Conservation (phyloP, 1,140 invertebrate genomes). For the Heliothis virescens region DNA sequence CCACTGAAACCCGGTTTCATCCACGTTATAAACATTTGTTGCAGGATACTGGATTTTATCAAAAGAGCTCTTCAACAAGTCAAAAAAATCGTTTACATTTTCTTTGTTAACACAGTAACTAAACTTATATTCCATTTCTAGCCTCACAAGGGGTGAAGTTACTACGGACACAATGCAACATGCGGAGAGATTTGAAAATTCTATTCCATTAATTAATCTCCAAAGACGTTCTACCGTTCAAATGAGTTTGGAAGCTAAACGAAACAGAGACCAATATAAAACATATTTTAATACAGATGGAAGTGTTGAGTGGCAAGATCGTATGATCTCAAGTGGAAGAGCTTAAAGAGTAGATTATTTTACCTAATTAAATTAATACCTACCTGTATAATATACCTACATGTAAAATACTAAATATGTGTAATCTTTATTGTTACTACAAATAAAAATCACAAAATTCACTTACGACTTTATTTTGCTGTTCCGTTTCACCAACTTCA, state of each 20-base stretch:
- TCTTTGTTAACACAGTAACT: constrained; percentile 9
- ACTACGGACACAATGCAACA: constrained; percentile 21
- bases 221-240: not conserved
- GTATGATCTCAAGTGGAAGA: constrained; percentile 23
- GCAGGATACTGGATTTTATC: too few relatives aligned
- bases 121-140: constrained; percentile 19
- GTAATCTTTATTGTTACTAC: constrained; percentile 5
- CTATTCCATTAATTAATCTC: constrained; percentile 11
- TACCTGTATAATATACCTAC: too few relatives aligned
- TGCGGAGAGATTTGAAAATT: constrained; percentile 13
- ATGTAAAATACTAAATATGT: not conserved
- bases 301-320: constrained; percentile 8
- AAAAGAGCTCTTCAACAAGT: too few relatives aligned
- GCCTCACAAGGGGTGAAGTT: constrained; percentile 6
- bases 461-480: constrained; percentile 24
- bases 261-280: constrained; percentile 23
- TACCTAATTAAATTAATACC: not conserved
- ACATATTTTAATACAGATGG: constrained; percentile 23
- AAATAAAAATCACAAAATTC: constrained; percentile 14
- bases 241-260: constrained; percentile 19
- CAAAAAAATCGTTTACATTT: too few relatives aligned
- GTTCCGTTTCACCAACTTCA: constrained; percentile 11
- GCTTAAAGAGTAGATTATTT: constrained; percentile 7
- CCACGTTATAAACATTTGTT: too few relatives aligned
- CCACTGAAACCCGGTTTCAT: too few relatives aligned